Percentiles rank a stretch among this genome's conserved stretches.
phyloP scores from a whole-genome alignment of 35 echinoderm and acorn worm species.

The Patiria miniata region DNA sequence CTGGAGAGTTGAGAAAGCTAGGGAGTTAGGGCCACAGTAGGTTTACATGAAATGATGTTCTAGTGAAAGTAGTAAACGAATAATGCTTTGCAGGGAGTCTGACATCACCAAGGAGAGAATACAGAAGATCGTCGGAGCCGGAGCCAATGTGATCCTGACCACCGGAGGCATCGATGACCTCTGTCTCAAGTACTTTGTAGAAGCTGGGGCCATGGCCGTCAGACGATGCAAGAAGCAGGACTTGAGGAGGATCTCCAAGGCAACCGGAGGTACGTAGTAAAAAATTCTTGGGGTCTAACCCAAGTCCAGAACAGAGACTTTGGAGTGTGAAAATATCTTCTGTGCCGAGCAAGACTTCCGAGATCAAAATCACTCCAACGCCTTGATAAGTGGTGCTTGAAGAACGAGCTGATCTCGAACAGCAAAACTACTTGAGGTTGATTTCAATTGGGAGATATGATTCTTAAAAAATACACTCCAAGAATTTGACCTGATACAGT shows the following conservation, averaged over 20 bases:
- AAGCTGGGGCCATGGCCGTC: constrained; percentile 94
- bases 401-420: constrained; percentile 16
- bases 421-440: neutral
- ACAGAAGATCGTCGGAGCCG: constrained; percentile 87
- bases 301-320: no score
- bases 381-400: constrained; percentile 6
- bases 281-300: no score
- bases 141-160: constrained; percentile 93
- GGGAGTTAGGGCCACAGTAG: no score
- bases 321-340: no score
- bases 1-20: neutral
- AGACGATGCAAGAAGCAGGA: constrained; percentile 97
- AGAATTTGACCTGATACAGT: neutral
- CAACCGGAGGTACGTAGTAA: constrained; percentile 76
- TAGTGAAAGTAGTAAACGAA: no score
- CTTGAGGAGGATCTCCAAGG: constrained; percentile 95
- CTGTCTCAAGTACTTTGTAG: constrained; percentile 99
- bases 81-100: constrained; percentile 64
- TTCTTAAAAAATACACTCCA: neutral
- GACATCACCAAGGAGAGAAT: constrained; percentile 99
- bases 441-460: neutral
- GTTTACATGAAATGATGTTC: no score
- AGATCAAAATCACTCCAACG: constrained; percentile 26
- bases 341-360: no score
- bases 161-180: constrained; percentile 99